Evolutionary conservation across 2,113 vertebrate species (phyloP).

Genomic region (Xenopus laevis): DNA sequence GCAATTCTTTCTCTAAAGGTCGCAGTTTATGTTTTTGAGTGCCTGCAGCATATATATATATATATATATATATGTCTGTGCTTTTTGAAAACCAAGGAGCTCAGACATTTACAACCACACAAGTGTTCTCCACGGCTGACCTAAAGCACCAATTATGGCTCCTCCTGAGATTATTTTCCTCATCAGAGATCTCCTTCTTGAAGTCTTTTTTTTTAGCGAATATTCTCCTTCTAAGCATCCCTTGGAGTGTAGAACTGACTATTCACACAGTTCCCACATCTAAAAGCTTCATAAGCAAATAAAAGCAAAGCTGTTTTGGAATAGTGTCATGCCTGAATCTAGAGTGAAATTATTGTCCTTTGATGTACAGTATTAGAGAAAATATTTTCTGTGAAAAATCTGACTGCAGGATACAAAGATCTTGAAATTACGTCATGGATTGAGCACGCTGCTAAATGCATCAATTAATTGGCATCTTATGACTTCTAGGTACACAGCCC

Average conservation of each 20-base stretch:
- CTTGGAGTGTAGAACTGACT: slow-evolving; percentile 20
- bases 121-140: slow-evolving; percentile 28
- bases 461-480: slow-evolving; percentile 8
- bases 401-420: slow-evolving; percentile 2
- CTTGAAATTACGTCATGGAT: slow-evolving; percentile 14
- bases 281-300: slow-evolving; percentile 26
- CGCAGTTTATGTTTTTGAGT: slow-evolving; percentile 27
- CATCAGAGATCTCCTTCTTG: slow-evolving; percentile 36
- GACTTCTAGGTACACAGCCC: neutral
- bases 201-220: slow-evolving; percentile 43
- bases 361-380: no score
- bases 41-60: slow-evolving; percentile 33
- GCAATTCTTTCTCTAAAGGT: slow-evolving; percentile 18
- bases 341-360: slow-evolving; percentile 45
- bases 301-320: slow-evolving; percentile 35
- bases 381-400: no score
- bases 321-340: slow-evolving; percentile 37
- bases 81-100: slow-evolving; percentile 15
- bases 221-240: neutral
- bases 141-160: slow-evolving; percentile 36
- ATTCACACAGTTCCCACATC: slow-evolving; percentile 11
- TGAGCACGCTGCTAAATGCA: slow-evolving; percentile 14
- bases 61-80: no score
- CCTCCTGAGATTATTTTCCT: slow-evolving; percentile 28
- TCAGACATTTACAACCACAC: slow-evolving; percentile 31